A percentile compares a stretch with the other conserved stretches of the same genome.
Conservation (phyloP, 2,888 invertebrate species). For the Melikaiella ostensackeni region DNA sequence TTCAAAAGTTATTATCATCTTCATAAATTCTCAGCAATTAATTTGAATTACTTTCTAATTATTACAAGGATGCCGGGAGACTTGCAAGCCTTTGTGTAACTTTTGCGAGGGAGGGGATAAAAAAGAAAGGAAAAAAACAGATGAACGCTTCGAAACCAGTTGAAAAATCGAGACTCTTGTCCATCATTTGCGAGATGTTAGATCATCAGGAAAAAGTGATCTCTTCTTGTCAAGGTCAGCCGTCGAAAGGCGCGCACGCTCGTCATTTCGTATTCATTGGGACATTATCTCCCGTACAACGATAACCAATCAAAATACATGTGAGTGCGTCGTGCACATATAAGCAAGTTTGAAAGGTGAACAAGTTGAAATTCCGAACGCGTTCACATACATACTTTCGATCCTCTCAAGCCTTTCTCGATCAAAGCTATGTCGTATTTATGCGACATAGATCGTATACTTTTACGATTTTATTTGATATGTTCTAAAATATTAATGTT, state of each 20-base stretch:
- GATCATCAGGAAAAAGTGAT: slow-evolving; percentile 69
- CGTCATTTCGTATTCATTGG: slow-evolving; percentile 61
- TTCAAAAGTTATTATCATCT: too few species aligned
- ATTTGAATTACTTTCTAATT: background rate
- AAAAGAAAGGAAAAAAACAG: background rate
- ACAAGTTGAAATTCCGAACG: slow-evolving; percentile 61
- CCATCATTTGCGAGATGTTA: slow-evolving; percentile 31
- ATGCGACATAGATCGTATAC: too few species aligned
- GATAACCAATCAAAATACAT: slow-evolving; percentile 39
- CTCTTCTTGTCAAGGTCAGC: slow-evolving; percentile 66
- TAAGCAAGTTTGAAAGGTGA: slow-evolving; percentile 59
- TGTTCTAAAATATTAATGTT: too few species aligned
- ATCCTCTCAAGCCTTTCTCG: slow-evolving; percentile 43
- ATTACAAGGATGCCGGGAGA: background rate
- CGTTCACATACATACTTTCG: slow-evolving; percentile 46
- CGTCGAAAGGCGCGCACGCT: slow-evolving; percentile 64
- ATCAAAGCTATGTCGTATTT: background rate
- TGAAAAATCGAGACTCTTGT: background rate
- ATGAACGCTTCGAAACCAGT: background rate
- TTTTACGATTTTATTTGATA: too few species aligned
- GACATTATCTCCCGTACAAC: slow-evolving; percentile 59
- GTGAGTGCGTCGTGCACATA: slow-evolving; percentile 15
- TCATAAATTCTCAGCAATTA: background rate
- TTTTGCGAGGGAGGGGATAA: background rate
- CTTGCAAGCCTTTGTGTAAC: background rate